A percentile compares a stretch with the other conserved stretches of the same genome.
phyloP scores from a whole-genome alignment of 2,797 vertebrate species.

The Diceros bicornis region DNA sequence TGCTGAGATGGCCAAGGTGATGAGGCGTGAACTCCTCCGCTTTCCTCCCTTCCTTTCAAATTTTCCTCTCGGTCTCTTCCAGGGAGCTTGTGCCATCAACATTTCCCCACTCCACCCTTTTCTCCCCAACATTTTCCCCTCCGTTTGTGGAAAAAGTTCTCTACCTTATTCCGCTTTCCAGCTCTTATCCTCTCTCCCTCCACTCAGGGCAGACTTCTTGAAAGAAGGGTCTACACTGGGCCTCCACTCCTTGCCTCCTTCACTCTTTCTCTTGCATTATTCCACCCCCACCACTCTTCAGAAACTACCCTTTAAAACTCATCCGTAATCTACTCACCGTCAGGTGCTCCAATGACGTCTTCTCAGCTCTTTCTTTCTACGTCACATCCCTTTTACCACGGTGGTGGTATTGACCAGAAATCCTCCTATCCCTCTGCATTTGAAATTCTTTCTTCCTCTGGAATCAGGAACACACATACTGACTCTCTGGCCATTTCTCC shows the following conservation, averaged over 20 bases:
- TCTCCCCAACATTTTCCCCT: neutral
- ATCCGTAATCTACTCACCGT: neutral
- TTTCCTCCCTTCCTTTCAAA: neutral
- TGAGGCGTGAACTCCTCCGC: fast-evolving
- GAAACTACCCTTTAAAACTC: neutral
- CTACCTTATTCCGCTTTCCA: neutral
- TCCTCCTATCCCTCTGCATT: neutral
- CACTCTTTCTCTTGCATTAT: neutral
- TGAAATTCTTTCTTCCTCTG: neutral
- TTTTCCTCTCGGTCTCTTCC: neutral
- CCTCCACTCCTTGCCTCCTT: neutral
- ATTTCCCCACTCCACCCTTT: neutral
- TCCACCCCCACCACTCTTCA: neutral
- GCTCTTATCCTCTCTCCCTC: neutral
- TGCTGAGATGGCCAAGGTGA: neutral
- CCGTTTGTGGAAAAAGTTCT: neutral
- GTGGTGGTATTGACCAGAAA: neutral
- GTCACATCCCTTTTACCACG: fast-evolving
- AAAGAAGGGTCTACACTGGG: neutral
- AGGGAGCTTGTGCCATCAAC: neutral
- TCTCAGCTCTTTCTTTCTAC: neutral
- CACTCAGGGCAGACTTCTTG: neutral
- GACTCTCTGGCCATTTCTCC: neutral
- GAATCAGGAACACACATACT: fast-evolving
- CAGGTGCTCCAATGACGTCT: neutral